Percentiles rank a stretch among this genome's conserved stretches.
These are phyloP conservation scores for Ariolimax columbianus DNA, from an alignment of 2,888 invertebrate genomes.

Conservation along the genomic window DNA sequence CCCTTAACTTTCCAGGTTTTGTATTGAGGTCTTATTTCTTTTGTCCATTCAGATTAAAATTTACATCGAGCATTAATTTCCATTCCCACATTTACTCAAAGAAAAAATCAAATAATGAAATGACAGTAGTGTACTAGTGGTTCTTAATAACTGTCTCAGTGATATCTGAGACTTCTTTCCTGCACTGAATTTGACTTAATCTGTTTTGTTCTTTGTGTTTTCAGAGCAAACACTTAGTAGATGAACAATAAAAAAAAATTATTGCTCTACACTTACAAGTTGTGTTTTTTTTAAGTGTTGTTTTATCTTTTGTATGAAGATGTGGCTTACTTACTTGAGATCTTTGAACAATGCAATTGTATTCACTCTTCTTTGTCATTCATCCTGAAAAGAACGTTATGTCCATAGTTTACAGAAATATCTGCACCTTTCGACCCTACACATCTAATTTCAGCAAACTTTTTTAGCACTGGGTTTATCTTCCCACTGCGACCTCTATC, in stretches of 20 bases:
- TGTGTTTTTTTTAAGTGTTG: neutral
- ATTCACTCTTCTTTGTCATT: too few species aligned
- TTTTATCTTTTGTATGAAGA: neutral
- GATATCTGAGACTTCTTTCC: neutral
- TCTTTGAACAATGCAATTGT: too few species aligned
- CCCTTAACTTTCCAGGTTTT: neutral
- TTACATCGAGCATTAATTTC: neutral
- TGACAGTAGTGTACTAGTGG: neutral
- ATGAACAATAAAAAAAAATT: conserved; percentile 42
- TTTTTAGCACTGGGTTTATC: too few species aligned
- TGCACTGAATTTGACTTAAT: conserved; percentile 33
- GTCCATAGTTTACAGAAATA: too few species aligned
- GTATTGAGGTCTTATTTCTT: neutral
- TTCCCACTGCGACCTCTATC: too few species aligned
- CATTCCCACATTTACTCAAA: neutral
- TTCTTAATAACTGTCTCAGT: neutral
- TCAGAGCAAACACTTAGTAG: conserved; percentile 27
- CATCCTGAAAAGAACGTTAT: too few species aligned
- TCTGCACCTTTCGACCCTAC: too few species aligned
- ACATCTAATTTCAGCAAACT: too few species aligned
- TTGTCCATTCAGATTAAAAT: neutral
- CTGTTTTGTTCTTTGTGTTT: conserved; percentile 34
- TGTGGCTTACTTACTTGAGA: too few species aligned
- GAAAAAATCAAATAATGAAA: too few species aligned
- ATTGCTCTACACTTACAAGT: neutral